Percentiles rank a stretch among this genome's conserved stretches.
Evolutionary conservation across 2,113 vertebrate genomes (phyloP).

Genomic region (Gulo gulo): DNA sequence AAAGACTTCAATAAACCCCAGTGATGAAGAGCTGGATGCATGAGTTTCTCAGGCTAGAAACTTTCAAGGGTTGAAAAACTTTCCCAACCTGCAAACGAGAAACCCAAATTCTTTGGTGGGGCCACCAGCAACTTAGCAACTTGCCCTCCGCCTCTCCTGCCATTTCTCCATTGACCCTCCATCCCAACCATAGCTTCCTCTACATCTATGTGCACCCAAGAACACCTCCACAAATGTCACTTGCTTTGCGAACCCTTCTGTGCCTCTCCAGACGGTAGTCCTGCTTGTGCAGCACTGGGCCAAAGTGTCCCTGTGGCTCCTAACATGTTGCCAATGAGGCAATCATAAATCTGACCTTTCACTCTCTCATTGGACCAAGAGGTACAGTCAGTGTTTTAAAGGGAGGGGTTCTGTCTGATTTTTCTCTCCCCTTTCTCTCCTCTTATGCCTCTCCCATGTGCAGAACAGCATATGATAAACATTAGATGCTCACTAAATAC

Average conservation of each 20-base stretch:
- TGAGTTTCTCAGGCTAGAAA: background rate
- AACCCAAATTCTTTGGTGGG: background rate
- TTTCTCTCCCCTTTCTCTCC: background rate
- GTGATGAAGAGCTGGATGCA: background rate
- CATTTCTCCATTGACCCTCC: no score
- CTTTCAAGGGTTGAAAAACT: background rate
- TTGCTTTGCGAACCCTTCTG: background rate
- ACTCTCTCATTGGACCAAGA: background rate
- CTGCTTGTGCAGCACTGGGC: background rate
- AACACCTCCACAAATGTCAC: no score
- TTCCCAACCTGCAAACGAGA: background rate
- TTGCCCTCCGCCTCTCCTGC: background rate
- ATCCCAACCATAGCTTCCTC: background rate
- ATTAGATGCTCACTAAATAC: background rate
- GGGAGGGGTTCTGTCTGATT: background rate
- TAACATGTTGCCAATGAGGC: background rate
- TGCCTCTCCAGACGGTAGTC: background rate
- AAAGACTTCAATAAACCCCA: background rate
- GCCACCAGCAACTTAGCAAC: background rate
- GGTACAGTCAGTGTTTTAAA: background rate
- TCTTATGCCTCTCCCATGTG: background rate
- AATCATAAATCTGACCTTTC: background rate
- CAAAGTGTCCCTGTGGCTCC: no score
- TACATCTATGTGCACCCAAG: background rate
- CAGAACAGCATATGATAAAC: background rate